Conservation (phyloP, 1,140 invertebrate genomes). For the Ridgeia piscesae region DNA sequence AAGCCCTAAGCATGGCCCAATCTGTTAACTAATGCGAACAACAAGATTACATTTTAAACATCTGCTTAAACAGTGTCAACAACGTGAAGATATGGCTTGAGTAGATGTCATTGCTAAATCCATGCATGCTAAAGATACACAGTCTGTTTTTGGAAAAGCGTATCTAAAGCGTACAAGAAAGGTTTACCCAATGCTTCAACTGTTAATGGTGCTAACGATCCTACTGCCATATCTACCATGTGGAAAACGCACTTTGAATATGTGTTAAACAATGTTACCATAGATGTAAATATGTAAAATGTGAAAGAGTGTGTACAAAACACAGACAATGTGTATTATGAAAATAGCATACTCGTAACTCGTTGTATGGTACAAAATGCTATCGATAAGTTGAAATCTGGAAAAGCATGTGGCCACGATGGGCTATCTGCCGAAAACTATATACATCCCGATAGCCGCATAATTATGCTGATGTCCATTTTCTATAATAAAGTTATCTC, state of each 20-base stretch:
- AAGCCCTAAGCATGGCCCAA: background rate
- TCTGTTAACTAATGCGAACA: background rate
- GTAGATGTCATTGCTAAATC: background rate
- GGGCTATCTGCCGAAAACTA: too few species aligned
- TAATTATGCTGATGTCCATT: too few species aligned
- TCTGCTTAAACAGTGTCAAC: background rate
- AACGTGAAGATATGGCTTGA: background rate
- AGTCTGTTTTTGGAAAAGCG: background rate
- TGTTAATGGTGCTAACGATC: background rate
- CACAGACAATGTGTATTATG: background rate
- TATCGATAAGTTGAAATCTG: background rate
- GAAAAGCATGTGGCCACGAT: too few species aligned
- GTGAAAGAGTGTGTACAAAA: background rate
- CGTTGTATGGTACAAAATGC: background rate
- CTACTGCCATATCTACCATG: background rate
- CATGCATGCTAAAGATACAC: background rate
- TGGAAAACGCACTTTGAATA: background rate
- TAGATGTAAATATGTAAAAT: background rate
- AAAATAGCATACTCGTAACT: background rate
- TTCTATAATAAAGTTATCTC: too few species aligned
- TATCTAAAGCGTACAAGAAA: background rate
- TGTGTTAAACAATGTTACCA: background rate
- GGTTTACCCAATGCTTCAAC: background rate
- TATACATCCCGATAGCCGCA: too few species aligned
- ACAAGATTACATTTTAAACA: background rate